Percentiles rank a stretch among this genome's conserved stretches.
Conservation (phyloP, 2,797 vertebrate genomes). For the Helicolenus hilgendorfi region DNA sequence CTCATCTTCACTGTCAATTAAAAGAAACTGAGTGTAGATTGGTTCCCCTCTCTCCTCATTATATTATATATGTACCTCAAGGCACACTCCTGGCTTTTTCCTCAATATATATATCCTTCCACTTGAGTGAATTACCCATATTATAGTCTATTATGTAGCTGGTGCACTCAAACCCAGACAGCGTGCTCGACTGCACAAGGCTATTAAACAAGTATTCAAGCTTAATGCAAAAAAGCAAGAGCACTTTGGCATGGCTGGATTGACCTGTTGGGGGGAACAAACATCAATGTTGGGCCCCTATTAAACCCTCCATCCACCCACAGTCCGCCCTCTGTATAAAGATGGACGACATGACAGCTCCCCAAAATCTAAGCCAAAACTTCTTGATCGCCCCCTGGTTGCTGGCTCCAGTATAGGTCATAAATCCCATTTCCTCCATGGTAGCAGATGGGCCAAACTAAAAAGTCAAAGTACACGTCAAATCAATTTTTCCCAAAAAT, state of each 20-base stretch:
- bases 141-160: not conserved
- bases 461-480: too few relatives aligned
- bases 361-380: too few relatives aligned
- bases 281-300: not conserved
- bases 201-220: not conserved
- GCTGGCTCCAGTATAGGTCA: too few relatives aligned
- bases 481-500: too few relatives aligned
- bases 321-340: not conserved
- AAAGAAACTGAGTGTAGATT: not conserved
- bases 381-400: too few relatives aligned
- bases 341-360: too few relatives aligned
- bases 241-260: not conserved
- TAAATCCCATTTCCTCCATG: too few relatives aligned
- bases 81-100: not conserved
- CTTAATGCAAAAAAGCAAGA: not conserved
- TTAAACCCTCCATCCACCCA: not conserved
- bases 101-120: not conserved
- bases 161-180: not conserved
- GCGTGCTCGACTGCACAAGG: not conserved
- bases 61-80: not conserved
- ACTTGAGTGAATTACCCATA: not conserved
- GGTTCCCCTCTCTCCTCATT: constrained; percentile 19
- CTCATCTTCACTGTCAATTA: constrained; percentile 34
- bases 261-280: not conserved
- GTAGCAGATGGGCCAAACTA: too few relatives aligned